phyloP scores from a whole-genome alignment of 1,140 invertebrate species.

The Thereuonema tuberculata region DNA sequence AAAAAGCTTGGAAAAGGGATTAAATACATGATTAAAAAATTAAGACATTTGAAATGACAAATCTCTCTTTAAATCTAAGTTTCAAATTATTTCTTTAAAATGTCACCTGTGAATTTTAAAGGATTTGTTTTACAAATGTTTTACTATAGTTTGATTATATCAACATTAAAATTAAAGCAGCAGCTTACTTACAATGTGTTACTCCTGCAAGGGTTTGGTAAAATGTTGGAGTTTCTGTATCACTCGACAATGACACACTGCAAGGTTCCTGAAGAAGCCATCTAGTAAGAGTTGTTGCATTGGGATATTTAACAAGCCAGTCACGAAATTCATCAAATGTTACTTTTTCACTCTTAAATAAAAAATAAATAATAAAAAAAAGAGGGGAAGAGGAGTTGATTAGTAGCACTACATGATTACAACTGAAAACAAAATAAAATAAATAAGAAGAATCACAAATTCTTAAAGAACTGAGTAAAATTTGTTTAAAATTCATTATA shows the following conservation, averaged over 20 bases:
- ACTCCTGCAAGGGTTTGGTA: slow-evolving; percentile 82
- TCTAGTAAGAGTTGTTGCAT: slow-evolving; percentile 59
- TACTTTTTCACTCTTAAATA: slow-evolving; percentile 39
- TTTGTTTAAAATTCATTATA: slow-evolving; percentile 5
- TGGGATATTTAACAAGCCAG: slow-evolving; percentile 53
- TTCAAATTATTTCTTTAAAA: too few relatives aligned
- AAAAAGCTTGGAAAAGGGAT: too few relatives aligned
- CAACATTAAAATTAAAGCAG: too few relatives aligned
- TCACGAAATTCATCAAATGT: slow-evolving; percentile 55
- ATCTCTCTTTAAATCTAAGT: too few relatives aligned
- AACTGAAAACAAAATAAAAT: neutral
- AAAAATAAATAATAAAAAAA: slow-evolving; percentile 10
- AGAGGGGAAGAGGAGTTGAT: too few relatives aligned
- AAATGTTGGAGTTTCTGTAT: slow-evolving; percentile 74
- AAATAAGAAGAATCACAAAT: too few relatives aligned
- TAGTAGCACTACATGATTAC: too few relatives aligned
- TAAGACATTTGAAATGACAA: too few relatives aligned
- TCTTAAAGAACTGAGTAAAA: neutral
- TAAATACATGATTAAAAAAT: too few relatives aligned
- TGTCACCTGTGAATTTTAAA: too few relatives aligned
- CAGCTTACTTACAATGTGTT: slow-evolving; percentile 72
- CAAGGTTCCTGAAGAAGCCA: slow-evolving; percentile 59
- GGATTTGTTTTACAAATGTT: too few relatives aligned
- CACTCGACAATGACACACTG: slow-evolving; percentile 52
- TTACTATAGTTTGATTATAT: too few relatives aligned